phyloP scores from a whole-genome alignment of 2,888 invertebrate species.

The Parascotia fuliginaria region DNA sequence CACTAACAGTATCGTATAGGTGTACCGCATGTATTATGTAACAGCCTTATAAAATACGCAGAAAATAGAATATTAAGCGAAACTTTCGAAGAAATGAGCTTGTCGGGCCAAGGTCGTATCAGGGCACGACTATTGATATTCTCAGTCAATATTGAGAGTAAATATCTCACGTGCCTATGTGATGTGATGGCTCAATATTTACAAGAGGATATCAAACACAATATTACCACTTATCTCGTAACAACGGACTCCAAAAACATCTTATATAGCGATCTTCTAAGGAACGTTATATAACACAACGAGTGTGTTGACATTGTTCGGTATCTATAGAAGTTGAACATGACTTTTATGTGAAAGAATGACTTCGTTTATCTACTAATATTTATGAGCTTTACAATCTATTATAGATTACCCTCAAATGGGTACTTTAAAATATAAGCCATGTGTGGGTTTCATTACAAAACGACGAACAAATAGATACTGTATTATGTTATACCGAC shows the following conservation, averaged over 20 bases:
- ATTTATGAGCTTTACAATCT: conserved; percentile 65
- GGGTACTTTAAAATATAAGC: conserved; percentile 51
- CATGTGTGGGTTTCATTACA: conserved; percentile 54
- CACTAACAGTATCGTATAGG: no score
- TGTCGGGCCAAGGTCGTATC: conserved; percentile 71
- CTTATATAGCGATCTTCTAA: conserved; percentile 68
- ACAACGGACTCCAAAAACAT: conserved; percentile 73
- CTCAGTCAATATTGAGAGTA: conserved; percentile 77
- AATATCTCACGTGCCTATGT: conserved; percentile 81
- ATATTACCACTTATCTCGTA: conserved; percentile 83
- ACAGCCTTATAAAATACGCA: not conserved
- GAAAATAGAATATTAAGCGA: conserved; percentile 28
- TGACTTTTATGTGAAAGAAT: conserved; percentile 63
- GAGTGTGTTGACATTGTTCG: conserved; percentile 63
- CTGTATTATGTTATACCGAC: no score
- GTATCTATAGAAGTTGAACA: conserved; percentile 67
- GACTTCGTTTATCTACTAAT: conserved; percentile 61
- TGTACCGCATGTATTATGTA: no score
- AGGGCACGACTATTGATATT: conserved; percentile 73
- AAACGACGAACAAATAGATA: conserved; percentile 46
- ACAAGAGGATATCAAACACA: conserved; percentile 77
- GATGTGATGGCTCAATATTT: conserved; percentile 79
- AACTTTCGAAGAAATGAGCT: conserved; percentile 58
- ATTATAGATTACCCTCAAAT: conserved; percentile 60
- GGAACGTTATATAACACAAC: conserved; percentile 57